Percentiles rank a stretch among this genome's conserved stretches.
Conservation (phyloP, 2,797 vertebrate species). For the Spea hammondii region DNA sequence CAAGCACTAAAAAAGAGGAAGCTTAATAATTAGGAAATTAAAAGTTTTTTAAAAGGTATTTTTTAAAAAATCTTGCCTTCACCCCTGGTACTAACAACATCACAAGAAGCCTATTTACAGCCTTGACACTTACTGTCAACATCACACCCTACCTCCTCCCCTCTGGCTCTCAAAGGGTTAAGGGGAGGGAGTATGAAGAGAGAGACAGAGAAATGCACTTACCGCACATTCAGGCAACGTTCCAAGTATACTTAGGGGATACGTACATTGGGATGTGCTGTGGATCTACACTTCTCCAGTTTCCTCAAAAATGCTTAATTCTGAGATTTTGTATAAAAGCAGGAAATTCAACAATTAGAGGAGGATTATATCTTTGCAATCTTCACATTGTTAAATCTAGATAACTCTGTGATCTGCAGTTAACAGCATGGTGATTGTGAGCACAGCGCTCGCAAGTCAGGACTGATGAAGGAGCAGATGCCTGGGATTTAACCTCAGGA, state of each 20-base stretch:
- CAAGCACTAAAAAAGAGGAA: no score
- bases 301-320: conserved; percentile 2
- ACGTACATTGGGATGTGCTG: conserved; percentile 6
- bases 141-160: not conserved
- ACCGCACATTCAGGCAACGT: conserved; percentile 20
- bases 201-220: conserved; percentile 26
- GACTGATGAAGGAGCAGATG: conserved; percentile 39
- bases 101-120: no score
- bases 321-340: not conserved
- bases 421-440: not conserved
- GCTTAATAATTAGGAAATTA: no score
- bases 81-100: no score
- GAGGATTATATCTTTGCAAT: conserved; percentile 6
- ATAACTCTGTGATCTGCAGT: conserved; percentile 12
- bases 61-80: no score
- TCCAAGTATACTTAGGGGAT: conserved; percentile 19
- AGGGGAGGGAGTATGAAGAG: not conserved
- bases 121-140: no score
- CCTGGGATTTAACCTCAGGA: conserved; percentile 24
- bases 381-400: conserved; percentile 16
- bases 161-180: not conserved
- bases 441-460: conserved; percentile 1
- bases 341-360: not conserved
- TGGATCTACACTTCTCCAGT: not conserved
- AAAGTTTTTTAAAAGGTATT: no score